These are phyloP conservation scores for Sphaeridia pumilis DNA, from an alignment of 2,888 invertebrate species.

Conservation along the genomic window DNA sequence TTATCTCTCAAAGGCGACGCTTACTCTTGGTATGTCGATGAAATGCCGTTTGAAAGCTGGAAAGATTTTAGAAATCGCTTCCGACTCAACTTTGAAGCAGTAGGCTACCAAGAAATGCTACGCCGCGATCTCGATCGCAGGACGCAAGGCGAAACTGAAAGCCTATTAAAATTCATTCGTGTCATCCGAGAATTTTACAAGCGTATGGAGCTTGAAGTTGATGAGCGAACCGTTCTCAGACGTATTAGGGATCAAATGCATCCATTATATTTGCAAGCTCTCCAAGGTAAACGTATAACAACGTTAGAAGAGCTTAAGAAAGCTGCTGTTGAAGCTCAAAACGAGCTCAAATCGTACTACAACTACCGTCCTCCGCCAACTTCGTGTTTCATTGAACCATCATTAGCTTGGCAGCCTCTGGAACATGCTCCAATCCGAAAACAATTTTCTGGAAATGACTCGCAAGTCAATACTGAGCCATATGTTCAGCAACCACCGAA, in stretches of 20 bases:
- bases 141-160: constrained; percentile 18
- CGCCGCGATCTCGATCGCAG: constrained; percentile 16
- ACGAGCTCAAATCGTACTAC: not conserved
- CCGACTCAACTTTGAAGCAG: constrained; percentile 17
- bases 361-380: not conserved
- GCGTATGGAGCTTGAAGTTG: not conserved
- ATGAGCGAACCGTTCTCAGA: not conserved
- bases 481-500: not conserved
- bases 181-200: not conserved
- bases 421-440: not conserved
- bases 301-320: not conserved
- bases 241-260: not conserved
- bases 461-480: not conserved
- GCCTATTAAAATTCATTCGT: not conserved
- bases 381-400: not conserved
- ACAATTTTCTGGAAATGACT: too few relatives aligned
- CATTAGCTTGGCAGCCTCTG: not conserved
- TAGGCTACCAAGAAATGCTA: constrained; percentile 18
- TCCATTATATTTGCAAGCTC: not conserved
- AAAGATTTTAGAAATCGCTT: constrained; percentile 13
- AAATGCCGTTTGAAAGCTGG: constrained; percentile 7
- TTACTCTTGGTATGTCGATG: constrained; percentile 18
- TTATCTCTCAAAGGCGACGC: constrained; percentile 17
- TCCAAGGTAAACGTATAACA: not conserved
- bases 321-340: not conserved